Base-by-base conservation (phyloP, 2,797 vertebrate species). In the Yasuhikotakia modesta region DNA sequence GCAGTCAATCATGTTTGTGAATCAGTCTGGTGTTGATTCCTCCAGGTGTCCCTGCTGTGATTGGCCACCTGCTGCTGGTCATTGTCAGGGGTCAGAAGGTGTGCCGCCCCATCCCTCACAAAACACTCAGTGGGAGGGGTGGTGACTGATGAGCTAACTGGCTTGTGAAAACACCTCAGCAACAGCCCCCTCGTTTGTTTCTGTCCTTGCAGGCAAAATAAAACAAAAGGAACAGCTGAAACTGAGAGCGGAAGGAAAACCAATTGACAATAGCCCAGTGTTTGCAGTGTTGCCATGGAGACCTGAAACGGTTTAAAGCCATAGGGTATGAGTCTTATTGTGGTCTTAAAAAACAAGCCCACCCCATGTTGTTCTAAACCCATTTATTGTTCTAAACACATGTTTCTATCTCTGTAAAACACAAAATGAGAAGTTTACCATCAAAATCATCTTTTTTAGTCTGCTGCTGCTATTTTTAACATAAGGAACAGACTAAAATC, bases 211-310 rank as follows among this genome's bases (percentile, higher is more conserved):
- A 43, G 21, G 57, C 64, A 35, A 30, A 60, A 66, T 8, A 24
- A 58, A 74, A 27, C 1, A 55, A 32, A 12, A 12, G 22, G n/a
- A 43, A 46, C 27, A 48, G 61, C 73, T 66, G 53, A 72, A 75
- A 8, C 32, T 73, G 43, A 70, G 46, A 43, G 45, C 10, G 48
- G 66, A 76, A 57, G 30, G 0, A 80, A 83, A 2, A 50, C 84
- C 85, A 84, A 89, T 87, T 82, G 84, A 82, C 81, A 84, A 86
- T 16, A 70, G 53, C 45, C 53, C 21, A 69, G 82, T 86, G 88
- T 92, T 92, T 91, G 88, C 45, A 46, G 84, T 85, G 91, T 93
- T 91, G 87, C 91, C 89, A 90, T 91, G 88, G 90, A 63, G 86
- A 91, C 87, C 57, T 66, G 70, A 5, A 78, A 69, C 43, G 63